Base-by-base conservation (phyloP, 2,797 vertebrate genomes). In the Acanthopagrus latus region DNA sequence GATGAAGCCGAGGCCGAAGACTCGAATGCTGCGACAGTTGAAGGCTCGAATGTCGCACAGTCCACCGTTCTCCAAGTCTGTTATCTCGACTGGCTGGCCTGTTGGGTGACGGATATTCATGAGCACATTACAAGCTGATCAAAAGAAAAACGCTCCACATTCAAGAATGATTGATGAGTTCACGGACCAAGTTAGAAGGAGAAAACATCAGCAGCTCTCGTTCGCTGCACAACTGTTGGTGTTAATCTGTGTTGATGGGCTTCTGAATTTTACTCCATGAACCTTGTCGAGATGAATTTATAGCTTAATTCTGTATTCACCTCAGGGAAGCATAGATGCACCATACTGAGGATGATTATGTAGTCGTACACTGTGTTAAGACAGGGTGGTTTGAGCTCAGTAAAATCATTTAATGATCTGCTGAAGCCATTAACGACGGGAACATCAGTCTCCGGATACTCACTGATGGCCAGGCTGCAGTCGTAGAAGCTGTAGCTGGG, bases 401-500 rank as follows among this genome's bases (percentile, higher is more conserved):
- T 10, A 52, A 21, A 29, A 17, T 23, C 25, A 21, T 4, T 16
- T 43, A 2, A n/a, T 44, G 17, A 41, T 8, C 74, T 64, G 51
- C 16, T 64, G 1, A 55, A 59, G 8, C 13, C 41, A 56, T 55
- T 29, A 47, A 33, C n/a, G 13, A 16, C 7, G 0, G 7, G 23
- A 25, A 10, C 3, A 27, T 3, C n/a, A 21, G 17, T 50, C 43
- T 29, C n/a, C 6, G 3, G 57, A 48, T 51, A 93, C 94, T 93
- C 86, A 96, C 96, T 90, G 81, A 92, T 95, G 76, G 94, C 84
- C 71, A 88, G 74, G 77, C 94, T 95, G 87, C 96, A 97, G 75
- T 95, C 94, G 0, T 96, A 92, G 85, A 86, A 95, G 92, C 92
- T 92, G 87, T 96, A 82, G 70, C 92, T 87, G 27, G 88, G 89